Evolutionary conservation across 2,113 vertebrate genomes (phyloP).

Genomic region (Platichthys stellatus): DNA sequence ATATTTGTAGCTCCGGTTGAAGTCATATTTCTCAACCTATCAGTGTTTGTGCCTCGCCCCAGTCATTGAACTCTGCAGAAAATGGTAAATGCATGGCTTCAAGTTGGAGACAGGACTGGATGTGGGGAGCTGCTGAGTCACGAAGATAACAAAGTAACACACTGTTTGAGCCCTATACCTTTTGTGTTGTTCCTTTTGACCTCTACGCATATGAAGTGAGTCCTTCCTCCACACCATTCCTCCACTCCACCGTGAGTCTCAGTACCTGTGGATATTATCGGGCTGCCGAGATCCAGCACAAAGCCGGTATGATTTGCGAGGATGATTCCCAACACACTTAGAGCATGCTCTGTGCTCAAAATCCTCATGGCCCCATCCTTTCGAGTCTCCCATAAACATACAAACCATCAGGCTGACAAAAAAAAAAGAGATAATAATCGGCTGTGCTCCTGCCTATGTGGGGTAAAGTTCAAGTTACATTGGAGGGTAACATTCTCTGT

Average conservation of each 20-base stretch:
- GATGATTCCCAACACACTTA: slow-evolving; percentile 46
- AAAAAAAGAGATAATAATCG: background rate
- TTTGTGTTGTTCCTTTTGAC: slow-evolving; percentile 44
- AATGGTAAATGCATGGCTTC: background rate
- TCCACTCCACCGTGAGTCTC: slow-evolving; percentile 16
- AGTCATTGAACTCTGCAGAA: slow-evolving; percentile 2
- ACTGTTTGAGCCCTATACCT: slow-evolving; percentile 28
- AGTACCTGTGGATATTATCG: slow-evolving; percentile 28
- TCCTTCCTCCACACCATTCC: slow-evolving; percentile 16
- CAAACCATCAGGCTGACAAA: slow-evolving; percentile 14
- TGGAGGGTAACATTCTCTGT: slow-evolving; percentile 8
- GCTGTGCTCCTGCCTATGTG: slow-evolving; percentile 16
- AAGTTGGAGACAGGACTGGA: slow-evolving; percentile 31
- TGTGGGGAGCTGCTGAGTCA: background rate
- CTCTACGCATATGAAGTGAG: slow-evolving; percentile 22
- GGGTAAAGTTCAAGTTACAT: slow-evolving; percentile 19
- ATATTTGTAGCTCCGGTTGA: background rate
- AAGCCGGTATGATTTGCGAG: slow-evolving; percentile 38
- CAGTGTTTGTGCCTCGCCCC: background rate
- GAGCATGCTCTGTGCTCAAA: slow-evolving; percentile 45
- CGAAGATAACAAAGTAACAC: slow-evolving; percentile 8
- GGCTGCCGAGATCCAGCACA: slow-evolving; percentile 30
- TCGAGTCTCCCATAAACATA: slow-evolving; percentile 32
- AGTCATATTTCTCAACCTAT: background rate
- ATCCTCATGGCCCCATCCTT: slow-evolving; percentile 16